Evolutionary conservation across 2,113 vertebrate genomes (phyloP), one percentile per base, ranked within the genome.

Genomic region (Corythornis vintsioides): DNA sequence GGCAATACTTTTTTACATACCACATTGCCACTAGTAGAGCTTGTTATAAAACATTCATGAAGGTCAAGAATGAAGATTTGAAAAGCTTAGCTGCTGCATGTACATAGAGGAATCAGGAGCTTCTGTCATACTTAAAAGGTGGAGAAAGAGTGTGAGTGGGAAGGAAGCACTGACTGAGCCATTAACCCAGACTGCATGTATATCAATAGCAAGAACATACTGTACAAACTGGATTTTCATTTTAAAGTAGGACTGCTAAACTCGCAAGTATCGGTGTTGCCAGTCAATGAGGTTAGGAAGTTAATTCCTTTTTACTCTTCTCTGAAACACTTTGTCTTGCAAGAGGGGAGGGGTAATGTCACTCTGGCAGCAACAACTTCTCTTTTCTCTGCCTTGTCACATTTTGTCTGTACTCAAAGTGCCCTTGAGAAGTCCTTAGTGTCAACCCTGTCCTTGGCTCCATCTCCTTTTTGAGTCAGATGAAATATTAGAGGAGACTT

Each of bases 71-170:
- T 1, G 10, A 63, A 70, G 40, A 31, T 28, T 21, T 28, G 28
- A 57, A 80, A 57, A 64, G 26, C 35, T 24, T 17, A 75, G 48
- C 43, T 71, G 42, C 38, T 17, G 19, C 4, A 0, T 4, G 17
- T 6, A 10, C 0, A 2, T 0, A 1, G 10, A 55, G 33, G 70
- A 69, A 69, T 33, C 0, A 0, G 28, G 20, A 76, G 26, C 40
- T 69, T 69, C 25, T 35, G 56, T 11, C 26, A 7, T n/a, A 22
- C 22, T 53, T 14, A 69, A 20, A 29, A 47, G 47, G 53, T 19
- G 21, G 31, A 81, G 52, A 45, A 72, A 66, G 26, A 9, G 33
- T 3, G 15, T 28, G 33, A 14, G 16, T 21, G 17, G 35, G 43
- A 43, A 50, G 43, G 38, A 73, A 66, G 40, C 2, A 3, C 55